These are phyloP conservation scores for Dryas iulia DNA, from an alignment of 1,140 invertebrate species.

Conservation along the genomic window DNA sequence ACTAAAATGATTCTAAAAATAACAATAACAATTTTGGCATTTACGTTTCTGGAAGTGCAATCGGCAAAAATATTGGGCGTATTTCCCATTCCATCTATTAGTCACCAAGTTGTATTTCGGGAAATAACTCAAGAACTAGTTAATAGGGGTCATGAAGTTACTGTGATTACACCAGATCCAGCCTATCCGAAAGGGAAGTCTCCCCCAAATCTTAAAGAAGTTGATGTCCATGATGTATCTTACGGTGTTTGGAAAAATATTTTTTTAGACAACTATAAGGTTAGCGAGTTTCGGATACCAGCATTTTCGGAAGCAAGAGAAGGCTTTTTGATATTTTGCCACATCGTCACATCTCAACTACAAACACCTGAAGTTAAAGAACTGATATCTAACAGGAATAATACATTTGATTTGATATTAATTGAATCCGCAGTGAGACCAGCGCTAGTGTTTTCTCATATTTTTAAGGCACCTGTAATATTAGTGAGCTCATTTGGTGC, in stretches of 20 bases:
- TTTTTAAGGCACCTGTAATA: slow-evolving; percentile 47
- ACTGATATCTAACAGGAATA: slow-evolving; percentile 28
- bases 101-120: slow-evolving; percentile 80
- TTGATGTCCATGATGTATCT: slow-evolving; percentile 41
- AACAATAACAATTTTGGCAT: neutral
- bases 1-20: neutral
- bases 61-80: slow-evolving; percentile 71
- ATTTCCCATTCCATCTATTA: slow-evolving; percentile 75
- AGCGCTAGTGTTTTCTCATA: slow-evolving; percentile 33
- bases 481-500: slow-evolving; percentile 42
- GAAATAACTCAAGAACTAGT: slow-evolving; percentile 62
- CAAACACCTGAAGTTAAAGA: slow-evolving; percentile 38
- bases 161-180: slow-evolving; percentile 49
- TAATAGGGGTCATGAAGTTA: slow-evolving; percentile 43
- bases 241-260: slow-evolving; percentile 23
- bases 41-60: neutral
- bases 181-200: slow-evolving; percentile 23
- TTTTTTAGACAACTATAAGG: slow-evolving; percentile 9
- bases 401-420: slow-evolving; percentile 40
- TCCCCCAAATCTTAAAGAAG: slow-evolving; percentile 42
- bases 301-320: slow-evolving; percentile 11
- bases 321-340: neutral
- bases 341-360: slow-evolving; percentile 28
- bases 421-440: slow-evolving; percentile 35
- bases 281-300: neutral